phyloP scores from a whole-genome alignment of 53 echinoderm and acorn worm genomes.

The Apostichopus leukothele region DNA sequence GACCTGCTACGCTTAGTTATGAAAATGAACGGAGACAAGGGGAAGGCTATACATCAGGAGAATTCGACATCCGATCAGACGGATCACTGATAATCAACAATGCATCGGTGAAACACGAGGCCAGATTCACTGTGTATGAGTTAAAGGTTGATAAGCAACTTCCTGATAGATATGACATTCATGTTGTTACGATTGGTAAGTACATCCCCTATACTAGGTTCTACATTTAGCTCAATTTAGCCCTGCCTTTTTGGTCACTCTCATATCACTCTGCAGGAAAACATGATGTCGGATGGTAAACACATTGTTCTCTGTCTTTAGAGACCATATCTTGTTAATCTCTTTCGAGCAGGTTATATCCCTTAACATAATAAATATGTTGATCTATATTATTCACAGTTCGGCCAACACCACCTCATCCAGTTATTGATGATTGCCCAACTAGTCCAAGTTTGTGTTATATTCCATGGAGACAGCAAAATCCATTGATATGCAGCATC shows the following conservation, averaged over 20 bases:
- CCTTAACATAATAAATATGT: no score
- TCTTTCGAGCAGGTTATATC: no score
- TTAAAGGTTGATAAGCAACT: background rate
- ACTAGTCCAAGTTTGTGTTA: background rate
- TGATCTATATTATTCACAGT: background rate
- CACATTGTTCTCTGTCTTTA: no score
- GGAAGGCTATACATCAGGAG: background rate
- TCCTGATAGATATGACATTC: background rate
- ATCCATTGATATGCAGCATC: background rate
- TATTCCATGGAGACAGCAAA: background rate
- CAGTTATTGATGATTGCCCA: background rate
- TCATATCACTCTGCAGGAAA: no score
- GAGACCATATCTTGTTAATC: no score
- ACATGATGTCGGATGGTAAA: no score
- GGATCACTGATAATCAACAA: background rate
- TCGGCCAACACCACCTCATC: background rate
- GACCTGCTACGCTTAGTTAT: background rate
- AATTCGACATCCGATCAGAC: background rate
- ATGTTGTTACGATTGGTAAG: background rate
- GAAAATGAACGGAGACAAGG: background rate
- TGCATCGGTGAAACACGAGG: background rate
- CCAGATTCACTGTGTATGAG: background rate
- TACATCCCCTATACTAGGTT: background rate
- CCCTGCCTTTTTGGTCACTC: no score
- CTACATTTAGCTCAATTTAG: background rate